Evolutionary conservation across 2,888 invertebrate species (phyloP).

Genomic region (Himalopsyche anomala): DNA sequence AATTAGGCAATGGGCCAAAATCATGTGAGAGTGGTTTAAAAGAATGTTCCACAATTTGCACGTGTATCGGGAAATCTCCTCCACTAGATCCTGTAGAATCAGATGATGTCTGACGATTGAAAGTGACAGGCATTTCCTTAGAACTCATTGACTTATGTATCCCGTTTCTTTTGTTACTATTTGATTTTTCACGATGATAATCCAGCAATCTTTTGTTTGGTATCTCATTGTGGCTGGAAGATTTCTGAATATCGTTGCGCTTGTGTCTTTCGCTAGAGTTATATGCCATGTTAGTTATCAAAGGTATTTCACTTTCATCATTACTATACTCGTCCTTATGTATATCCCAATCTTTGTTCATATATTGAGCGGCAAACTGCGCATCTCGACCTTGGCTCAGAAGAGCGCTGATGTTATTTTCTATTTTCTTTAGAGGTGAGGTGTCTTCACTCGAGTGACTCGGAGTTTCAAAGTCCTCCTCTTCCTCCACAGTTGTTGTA

Average conservation of each 20-base stretch:
- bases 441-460: conserved; percentile 80
- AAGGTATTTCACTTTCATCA: conserved; percentile 76
- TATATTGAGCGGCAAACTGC: conserved; percentile 76
- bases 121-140: conserved; percentile 81
- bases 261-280: conserved; percentile 77
- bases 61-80: conserved; percentile 79
- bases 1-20: conserved; percentile 74
- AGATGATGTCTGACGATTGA: conserved; percentile 76
- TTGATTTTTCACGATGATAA: conserved; percentile 75
- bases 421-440: conserved; percentile 83
- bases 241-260: conserved; percentile 79
- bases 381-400: conserved; percentile 79
- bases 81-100: conserved; percentile 76
- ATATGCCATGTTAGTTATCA: conserved; percentile 76
- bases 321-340: conserved; percentile 78
- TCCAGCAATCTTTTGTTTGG: conserved; percentile 75
- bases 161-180: conserved; percentile 77
- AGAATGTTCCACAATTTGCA: conserved; percentile 81
- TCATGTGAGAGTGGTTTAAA: conserved; percentile 74
- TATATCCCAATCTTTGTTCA: conserved; percentile 78
- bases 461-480: conserved; percentile 81
- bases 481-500: conserved; percentile 84
- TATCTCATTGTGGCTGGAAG: conserved; percentile 80
- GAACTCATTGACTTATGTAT: conserved; percentile 87
- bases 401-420: conserved; percentile 84